A percentile compares a stretch with the other conserved stretches of the same genome.
Evolutionary conservation across 2,113 vertebrate genomes (phyloP).

Genomic region (Morphnarchus princeps): DNA sequence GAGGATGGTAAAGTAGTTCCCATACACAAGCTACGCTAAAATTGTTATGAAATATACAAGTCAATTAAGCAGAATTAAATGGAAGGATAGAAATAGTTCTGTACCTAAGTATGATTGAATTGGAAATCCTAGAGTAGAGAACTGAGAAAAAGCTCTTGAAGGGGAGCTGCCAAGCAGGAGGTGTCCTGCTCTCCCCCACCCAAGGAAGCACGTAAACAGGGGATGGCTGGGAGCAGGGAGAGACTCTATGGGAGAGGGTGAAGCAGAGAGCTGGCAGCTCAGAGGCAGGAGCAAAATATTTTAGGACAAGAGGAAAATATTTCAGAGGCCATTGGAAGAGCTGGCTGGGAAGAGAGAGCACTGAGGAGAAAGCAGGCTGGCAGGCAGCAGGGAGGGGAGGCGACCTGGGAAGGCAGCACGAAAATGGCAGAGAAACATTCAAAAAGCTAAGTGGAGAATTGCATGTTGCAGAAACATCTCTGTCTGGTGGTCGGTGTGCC

Average conservation of each 20-base stretch:
- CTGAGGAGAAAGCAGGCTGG: background rate
- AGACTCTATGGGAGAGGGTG: background rate
- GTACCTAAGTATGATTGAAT: background rate
- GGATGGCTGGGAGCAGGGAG: background rate
- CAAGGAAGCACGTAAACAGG: fast-evolving
- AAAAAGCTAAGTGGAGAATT: background rate
- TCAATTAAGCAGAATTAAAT: background rate
- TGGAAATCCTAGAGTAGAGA: background rate
- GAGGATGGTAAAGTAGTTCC: background rate
- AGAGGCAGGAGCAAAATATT: background rate
- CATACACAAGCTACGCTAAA: background rate
- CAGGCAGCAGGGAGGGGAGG: background rate
- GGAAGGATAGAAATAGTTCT: background rate
- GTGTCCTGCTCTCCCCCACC: background rate
- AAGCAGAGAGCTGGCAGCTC: background rate
- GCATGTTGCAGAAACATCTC: background rate
- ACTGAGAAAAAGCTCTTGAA: background rate
- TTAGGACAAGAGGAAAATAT: background rate
- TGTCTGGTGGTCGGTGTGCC: background rate
- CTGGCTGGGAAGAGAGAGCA: background rate
- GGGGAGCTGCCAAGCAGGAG: background rate
- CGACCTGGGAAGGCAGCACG: background rate
- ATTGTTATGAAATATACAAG: background rate
- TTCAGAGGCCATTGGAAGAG: background rate
- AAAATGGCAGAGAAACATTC: background rate